phyloP scores from a whole-genome alignment of 2,797 vertebrate genomes.

The Picus viridis region DNA sequence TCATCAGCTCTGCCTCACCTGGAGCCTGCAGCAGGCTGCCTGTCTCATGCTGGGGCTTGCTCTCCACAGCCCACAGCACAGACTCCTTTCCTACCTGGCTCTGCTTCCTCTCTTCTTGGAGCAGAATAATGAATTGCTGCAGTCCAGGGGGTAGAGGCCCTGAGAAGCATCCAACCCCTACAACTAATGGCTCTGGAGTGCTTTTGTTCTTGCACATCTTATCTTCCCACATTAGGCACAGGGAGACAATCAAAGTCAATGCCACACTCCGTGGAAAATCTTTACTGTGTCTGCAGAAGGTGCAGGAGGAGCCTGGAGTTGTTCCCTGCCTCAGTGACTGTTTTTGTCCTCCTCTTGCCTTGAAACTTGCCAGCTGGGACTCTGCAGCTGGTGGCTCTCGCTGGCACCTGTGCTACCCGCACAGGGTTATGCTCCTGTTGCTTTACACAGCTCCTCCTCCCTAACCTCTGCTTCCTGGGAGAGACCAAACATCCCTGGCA shows the following conservation, averaged over 20 bases:
- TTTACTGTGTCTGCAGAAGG: background rate
- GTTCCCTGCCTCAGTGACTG: background rate
- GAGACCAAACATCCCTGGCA: background rate
- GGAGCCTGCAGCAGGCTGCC: background rate
- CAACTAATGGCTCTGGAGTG: background rate
- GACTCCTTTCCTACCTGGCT: background rate
- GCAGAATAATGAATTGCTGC: background rate
- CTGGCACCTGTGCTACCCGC: background rate
- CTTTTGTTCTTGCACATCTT: background rate
- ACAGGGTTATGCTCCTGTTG: background rate
- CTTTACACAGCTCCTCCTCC: background rate
- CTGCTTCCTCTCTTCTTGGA: background rate
- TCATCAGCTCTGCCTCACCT: background rate
- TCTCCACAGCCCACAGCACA: background rate
- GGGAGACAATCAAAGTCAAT: constrained; percentile 27
- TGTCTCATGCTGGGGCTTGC: background rate
- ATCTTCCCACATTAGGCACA: background rate
- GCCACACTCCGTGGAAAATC: background rate
- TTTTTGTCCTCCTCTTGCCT: background rate
- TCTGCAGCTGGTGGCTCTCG: background rate
- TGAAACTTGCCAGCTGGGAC: background rate
- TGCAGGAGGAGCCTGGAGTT: background rate
- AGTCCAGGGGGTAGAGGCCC: background rate
- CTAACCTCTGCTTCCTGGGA: background rate
- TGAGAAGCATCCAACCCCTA: background rate